phyloP scores from a whole-genome alignment of 1,140 invertebrate genomes.

The Matsumurasca onukii region DNA sequence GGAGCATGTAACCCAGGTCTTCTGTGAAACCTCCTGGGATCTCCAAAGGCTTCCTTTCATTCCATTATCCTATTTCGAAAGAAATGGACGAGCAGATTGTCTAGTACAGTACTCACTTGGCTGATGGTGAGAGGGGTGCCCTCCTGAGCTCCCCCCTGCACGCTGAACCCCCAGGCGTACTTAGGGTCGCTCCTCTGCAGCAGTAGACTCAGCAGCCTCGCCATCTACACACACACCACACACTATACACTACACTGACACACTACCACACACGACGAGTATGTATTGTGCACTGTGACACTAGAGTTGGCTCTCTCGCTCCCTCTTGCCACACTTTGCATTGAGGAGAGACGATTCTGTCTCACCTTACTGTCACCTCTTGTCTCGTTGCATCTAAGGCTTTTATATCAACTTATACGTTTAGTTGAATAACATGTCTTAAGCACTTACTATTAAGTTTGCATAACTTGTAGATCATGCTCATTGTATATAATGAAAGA shows the following conservation, averaged over 20 bases:
- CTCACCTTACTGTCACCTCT: background rate
- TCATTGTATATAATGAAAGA: too few species aligned
- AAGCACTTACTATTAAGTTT: too few species aligned
- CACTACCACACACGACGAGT: background rate
- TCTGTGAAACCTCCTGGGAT: too few species aligned
- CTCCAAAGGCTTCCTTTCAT: too few species aligned
- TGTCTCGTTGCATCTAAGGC: too few species aligned
- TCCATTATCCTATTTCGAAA: too few species aligned
- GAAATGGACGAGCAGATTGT: background rate
- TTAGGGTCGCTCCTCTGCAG: slow-evolving; percentile 39
- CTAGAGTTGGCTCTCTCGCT: background rate
- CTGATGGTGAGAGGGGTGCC: slow-evolving; percentile 34
- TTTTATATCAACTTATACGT: too few species aligned
- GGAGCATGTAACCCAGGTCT: too few species aligned
- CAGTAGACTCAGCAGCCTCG: slow-evolving; percentile 39
- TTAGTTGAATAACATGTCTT: too few species aligned
- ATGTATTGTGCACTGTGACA: background rate
- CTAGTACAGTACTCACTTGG: slow-evolving; percentile 32
- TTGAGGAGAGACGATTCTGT: background rate
- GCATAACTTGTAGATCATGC: too few species aligned
- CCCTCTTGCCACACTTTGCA: background rate
- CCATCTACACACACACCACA: too few species aligned
- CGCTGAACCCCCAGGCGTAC: slow-evolving; percentile 39
- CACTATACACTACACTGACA: background rate
- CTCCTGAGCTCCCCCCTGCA: slow-evolving; percentile 34